Base-by-base conservation (phyloP, 2,888 invertebrate species). In the Tenthredo notha region DNA sequence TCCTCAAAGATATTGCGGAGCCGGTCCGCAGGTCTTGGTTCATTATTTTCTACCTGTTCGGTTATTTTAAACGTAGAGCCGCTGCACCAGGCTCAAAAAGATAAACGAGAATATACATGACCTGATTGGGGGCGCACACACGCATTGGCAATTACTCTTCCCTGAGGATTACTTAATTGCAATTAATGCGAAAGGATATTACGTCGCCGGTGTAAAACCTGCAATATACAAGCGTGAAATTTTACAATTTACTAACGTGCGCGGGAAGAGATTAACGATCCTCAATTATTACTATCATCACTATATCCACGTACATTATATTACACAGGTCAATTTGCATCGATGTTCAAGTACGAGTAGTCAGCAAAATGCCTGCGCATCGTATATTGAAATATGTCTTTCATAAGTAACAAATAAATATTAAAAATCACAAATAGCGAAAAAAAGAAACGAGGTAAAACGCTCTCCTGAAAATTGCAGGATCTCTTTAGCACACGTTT, bases 161-260 rank as follows among this genome's bases (percentile, higher is more conserved):
- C 88, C 87, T 86, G 87, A 88, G 90, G 91, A 91, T 92, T 91
- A 91, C 91, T 92, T 93, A 93, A 93, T 93, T 93, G 92, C 92
- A 93, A 93, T 93, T 93, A 93, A 93, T 92, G 93, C 92, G 92
- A 87, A 89, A 90, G 92, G 92, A 92, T 92, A 93, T 91, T 91
- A 90, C 90, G 40, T 40, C 21, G 43, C 43, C 43, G 33, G 33
- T 33, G 29, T 15, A 18, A 7, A 29, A 7, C 67, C 25, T 29
- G 25, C 67, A 1, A 18, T 33, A 33, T 25, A 12, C 50, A 18
- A 21, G 50, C 47, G 77, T 77, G 29, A 77, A 77, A 77, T 77
- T 77, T 77, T 18, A 77, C 77, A 47, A 29, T 54, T 77, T 50
- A 18, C 54, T 18, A n/a, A 18, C 50, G 50, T 33, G 33, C n/a